These are phyloP conservation scores for Dorcus parallelipipedus DNA, from an alignment of 2,888 invertebrate species.

Conservation along the genomic window DNA sequence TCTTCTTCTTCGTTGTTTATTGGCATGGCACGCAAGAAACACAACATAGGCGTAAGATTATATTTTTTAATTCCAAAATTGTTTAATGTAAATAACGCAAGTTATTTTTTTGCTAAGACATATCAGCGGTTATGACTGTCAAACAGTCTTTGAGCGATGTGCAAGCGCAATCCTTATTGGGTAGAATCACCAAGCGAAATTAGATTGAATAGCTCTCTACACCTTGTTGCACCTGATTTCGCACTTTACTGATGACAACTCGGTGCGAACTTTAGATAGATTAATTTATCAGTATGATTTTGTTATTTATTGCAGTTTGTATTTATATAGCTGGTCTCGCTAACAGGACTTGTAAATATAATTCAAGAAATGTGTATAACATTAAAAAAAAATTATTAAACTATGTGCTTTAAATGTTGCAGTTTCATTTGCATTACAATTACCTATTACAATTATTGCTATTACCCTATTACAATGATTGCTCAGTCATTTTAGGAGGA, in stretches of 20 bases:
- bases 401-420: conserved; percentile 38
- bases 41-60: not conserved
- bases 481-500: too few relatives aligned
- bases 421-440: conserved; percentile 8
- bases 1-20: not conserved
- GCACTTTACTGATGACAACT: conserved; percentile 17
- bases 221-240: conserved; percentile 26
- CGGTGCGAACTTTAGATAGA: conserved; percentile 37
- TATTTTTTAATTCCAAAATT: not conserved
- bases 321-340: conserved; percentile 46
- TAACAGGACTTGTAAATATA: conserved; percentile 49
- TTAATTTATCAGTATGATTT: conserved; percentile 38
- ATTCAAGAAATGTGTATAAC: conserved; percentile 48
- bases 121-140: conserved; percentile 34
- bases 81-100: not conserved
- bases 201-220: conserved; percentile 39
- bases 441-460: too few relatives aligned
- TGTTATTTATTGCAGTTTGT: conserved; percentile 47
- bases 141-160: conserved; percentile 26
- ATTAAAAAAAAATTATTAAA: conserved; percentile 44
- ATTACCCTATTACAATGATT: too few relatives aligned
- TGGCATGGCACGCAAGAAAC: not conserved
- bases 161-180: conserved; percentile 18
- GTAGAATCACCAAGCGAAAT: conserved; percentile 1
- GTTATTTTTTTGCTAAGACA: conserved; percentile 29